Conservation (phyloP, 2,888 invertebrate genomes). For the Tupiocoris notatus region DNA sequence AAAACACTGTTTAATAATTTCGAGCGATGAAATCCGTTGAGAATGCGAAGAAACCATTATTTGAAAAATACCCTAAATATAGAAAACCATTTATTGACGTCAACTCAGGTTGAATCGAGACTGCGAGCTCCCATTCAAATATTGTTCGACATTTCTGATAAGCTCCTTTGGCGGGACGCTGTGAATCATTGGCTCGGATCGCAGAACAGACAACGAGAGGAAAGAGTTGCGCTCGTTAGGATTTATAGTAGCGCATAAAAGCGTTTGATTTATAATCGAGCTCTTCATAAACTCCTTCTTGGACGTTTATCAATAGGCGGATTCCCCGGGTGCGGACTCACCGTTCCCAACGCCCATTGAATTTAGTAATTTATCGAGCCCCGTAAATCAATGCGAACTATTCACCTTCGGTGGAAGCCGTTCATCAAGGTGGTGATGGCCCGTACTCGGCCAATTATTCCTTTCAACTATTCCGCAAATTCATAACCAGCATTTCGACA, state of each 20-base stretch:
- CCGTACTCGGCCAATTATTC: neutral
- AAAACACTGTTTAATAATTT: too few species aligned
- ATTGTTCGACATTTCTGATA: neutral
- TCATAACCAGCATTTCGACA: neutral
- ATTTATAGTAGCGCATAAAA: neutral
- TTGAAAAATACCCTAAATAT: too few species aligned
- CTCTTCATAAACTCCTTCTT: constrained; percentile 8
- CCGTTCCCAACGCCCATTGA: neutral
- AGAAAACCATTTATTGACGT: too few species aligned
- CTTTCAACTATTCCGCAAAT: neutral
- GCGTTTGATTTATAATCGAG: neutral
- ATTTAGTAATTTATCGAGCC: neutral
- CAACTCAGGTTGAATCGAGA: too few species aligned
- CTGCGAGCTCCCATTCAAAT: neutral
- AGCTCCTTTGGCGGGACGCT: neutral
- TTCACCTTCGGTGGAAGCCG: neutral
- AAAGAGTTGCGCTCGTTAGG: neutral
- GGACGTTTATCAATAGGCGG: constrained; percentile 7
- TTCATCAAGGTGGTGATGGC: neutral
- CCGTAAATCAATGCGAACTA: constrained; percentile 3
- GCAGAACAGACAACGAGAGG: neutral
- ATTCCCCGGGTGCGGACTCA: neutral
- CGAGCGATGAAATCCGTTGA: too few species aligned
- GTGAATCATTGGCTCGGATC: neutral
- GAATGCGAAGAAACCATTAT: too few species aligned